Evolutionary conservation across 2,797 vertebrate genomes (phyloP).

Genomic region (Hybognathus amarus): DNA sequence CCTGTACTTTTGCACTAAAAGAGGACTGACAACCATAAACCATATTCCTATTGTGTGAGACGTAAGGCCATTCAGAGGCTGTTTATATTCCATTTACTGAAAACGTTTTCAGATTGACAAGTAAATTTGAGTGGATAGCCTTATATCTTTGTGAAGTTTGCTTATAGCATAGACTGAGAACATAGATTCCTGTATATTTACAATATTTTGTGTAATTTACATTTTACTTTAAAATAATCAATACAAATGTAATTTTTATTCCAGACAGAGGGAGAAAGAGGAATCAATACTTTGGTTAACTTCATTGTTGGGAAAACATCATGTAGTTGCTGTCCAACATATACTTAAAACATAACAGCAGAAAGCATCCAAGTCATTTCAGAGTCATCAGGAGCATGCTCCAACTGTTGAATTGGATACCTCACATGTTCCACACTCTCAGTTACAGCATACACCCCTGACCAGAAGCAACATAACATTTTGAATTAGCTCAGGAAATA

Average conservation of each 20-base stretch:
- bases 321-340: not conserved
- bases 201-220: not conserved
- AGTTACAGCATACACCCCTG: not conserved
- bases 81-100: not conserved
- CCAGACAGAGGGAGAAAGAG: not conserved
- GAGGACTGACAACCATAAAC: not conserved
- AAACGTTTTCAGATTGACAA: not conserved
- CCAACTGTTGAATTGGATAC: not conserved
- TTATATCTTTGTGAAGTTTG: not conserved
- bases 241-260: not conserved
- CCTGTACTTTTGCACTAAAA: not conserved
- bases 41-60: not conserved
- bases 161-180: not conserved
- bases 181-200: not conserved
- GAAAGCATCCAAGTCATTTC: not conserved
- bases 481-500: not conserved
- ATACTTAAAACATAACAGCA: not conserved
- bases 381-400: not conserved
- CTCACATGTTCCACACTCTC: not conserved
- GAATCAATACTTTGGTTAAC: conserved; percentile 1
- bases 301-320: not conserved
- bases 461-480: not conserved
- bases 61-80: not conserved
- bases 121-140: not conserved
- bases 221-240: not conserved